Evolutionary conservation across 2,797 vertebrate species (phyloP), one percentile per base, ranked within the genome.

Genomic region (Tenualosa ilisha): DNA sequence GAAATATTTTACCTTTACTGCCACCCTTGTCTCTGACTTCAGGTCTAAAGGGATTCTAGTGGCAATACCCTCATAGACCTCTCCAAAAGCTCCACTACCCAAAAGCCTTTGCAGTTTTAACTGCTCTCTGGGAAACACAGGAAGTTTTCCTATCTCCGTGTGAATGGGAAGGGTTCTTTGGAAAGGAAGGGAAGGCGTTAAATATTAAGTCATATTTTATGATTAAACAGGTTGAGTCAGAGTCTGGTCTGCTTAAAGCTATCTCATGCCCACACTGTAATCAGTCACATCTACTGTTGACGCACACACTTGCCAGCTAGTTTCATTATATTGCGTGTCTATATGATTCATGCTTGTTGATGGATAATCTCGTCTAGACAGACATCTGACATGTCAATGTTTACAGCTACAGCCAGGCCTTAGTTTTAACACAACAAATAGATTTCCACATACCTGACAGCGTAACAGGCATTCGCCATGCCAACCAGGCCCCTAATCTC

Each of bases 1-100:
- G 46, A 49, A 40, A n/a, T 26, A 15, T 59, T 65, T 89, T 91
- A 96, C 95, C 95, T 96, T 96, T 72, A 96, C 94, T 72, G 95
- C 95, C 72, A 96, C 95, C 92, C 92, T 95, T 65, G 82, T 91
- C 87, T 92, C 92, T 82, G 93, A 93, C 61, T 88, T 93, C 86
- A 90, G 91, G 59, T 24, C 87, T 82, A 31, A 61, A 93, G 83
- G 84, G 92, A 94, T 84, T 91, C 93, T 92, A 22, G 90, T 17
- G 0, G 93, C 94, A 72, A 91, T 92, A 22, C 95, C 94, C 89
- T 96, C 94, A 82, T 96, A 96, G 0, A 96, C 95, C 81, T 96
- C 94, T 88, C 96, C 95, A 88, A 96, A 96, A 24, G 95, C 95
- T 83, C 96, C 95, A 0, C 94, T 96, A 88, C 95, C 95, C 91